Evolutionary conservation across 2,888 invertebrate species (phyloP), one percentile per base, ranked within the genome.

Genomic region (Netelia virgata): DNA sequence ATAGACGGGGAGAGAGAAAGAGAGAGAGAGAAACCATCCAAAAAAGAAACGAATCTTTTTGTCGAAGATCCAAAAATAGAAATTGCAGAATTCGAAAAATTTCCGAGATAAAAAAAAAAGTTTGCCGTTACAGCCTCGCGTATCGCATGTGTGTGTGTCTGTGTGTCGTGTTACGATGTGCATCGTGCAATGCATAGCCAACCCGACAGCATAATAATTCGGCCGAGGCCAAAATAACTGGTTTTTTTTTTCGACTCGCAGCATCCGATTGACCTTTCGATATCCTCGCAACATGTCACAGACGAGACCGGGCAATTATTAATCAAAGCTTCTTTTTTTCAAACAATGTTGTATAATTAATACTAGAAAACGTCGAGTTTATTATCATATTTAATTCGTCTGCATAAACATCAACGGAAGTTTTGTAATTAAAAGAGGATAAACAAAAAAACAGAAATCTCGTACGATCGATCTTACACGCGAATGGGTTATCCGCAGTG

Each of bases 31-130:
- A 76, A 70, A 70, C 41, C 73, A 59, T 73, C 75, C 69, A 66
- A 75, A 84, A 79, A 84, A 84, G 86, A 84, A 86, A 84, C 59
- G 57, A 69, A 84, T 68, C 68, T 63, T 23, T 41, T 53, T 18
- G 61, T 16, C 14, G 16, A 36, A 18, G n/a, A 36, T 64, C 82
- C 82, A 78, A 72, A 84, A 84, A 86, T 86, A 86, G 73, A 86
- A 41, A 82, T 86, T 84, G 82, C 80, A 82, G 73, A 75, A 84
- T 79, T 78, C 43, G 57, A 84, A 72, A 83, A 81, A 75, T 79
- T 41, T 74, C 23, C 36, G 55, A 47, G 47, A 64, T 57, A 76
- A 70, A 50, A 61, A 78, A 69, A 53, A 77, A 53, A 18, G 36
- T 36, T 36, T 36, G 36, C 36, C 36, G 36, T 36, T 36, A 36